Conservation (phyloP, 2,797 vertebrate species). For the Hippocampus kuda region DNA sequence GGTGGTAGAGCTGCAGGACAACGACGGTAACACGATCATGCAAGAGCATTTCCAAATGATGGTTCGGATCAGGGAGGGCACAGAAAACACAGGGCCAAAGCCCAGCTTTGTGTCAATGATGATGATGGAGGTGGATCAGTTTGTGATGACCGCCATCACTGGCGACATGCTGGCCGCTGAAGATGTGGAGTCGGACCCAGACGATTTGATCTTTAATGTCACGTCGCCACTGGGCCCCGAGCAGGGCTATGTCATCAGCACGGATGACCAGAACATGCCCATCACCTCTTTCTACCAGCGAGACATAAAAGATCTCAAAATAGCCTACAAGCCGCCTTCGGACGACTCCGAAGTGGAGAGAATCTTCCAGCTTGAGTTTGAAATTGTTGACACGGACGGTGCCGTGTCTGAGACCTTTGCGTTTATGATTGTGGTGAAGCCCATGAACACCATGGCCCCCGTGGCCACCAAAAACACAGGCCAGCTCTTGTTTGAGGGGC, state of each 20-base stretch:
- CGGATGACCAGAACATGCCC: conserved; percentile 72
- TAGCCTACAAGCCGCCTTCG: conserved; percentile 77
- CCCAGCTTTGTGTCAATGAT: conserved; percentile 75
- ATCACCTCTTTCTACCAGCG: conserved; percentile 80
- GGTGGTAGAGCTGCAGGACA: conserved; percentile 69
- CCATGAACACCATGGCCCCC: conserved; percentile 77
- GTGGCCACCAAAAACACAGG: conserved; percentile 72
- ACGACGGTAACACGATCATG: conserved; percentile 55
- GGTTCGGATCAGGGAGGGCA: conserved; percentile 71
- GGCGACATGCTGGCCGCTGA: conserved; percentile 75
- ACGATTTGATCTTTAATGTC: conserved; percentile 78
- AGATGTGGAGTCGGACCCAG: conserved; percentile 69
- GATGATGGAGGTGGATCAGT: conserved; percentile 80
- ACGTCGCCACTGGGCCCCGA: conserved; percentile 56
- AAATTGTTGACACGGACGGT: conserved; percentile 73
- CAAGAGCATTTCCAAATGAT: conserved; percentile 79
- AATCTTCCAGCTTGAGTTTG: conserved; percentile 79
- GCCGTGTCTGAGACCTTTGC: conserved; percentile 75
- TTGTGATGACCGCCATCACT: conserved; percentile 77
- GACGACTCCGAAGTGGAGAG: conserved; percentile 67
- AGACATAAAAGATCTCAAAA: conserved; percentile 78
- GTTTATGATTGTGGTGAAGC: conserved; percentile 80
- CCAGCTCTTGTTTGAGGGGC: conserved; percentile 79
- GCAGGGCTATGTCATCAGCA: conserved; percentile 77
- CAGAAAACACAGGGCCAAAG: conserved; percentile 67